Percentiles rank a stretch among this genome's conserved stretches.
Conservation (phyloP, 2,888 invertebrate species). For the Gnatocerus cornutus region DNA sequence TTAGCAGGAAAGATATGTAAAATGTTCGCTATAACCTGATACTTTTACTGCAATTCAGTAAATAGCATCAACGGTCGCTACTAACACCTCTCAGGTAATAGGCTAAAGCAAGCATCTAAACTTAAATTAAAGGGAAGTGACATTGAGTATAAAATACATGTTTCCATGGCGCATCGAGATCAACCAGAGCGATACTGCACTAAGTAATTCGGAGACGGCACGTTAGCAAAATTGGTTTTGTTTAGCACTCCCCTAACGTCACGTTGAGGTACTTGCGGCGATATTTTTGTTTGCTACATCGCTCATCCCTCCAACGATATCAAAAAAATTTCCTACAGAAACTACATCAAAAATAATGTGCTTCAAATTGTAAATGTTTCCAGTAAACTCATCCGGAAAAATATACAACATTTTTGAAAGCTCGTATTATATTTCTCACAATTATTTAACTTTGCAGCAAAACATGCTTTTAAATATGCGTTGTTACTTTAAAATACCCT, state of each 20-base stretch:
- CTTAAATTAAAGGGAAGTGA: conserved; percentile 47
- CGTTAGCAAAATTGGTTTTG: conserved; percentile 45
- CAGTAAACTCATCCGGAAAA: background rate
- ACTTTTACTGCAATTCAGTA: conserved; percentile 47
- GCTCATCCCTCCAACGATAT: conserved; percentile 18
- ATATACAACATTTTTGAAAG: conserved; percentile 34
- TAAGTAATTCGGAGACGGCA: conserved; percentile 45
- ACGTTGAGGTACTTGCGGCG: conserved; percentile 26
- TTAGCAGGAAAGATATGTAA: conserved; percentile 39
- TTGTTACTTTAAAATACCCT: conserved; percentile 42
- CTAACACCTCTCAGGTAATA: conserved; percentile 42
- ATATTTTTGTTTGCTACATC: conserved; percentile 42
- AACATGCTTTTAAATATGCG: conserved; percentile 44
- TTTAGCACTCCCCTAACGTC: conserved; percentile 35
- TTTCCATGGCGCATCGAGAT: conserved; percentile 43
- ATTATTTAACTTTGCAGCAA: conserved; percentile 39
- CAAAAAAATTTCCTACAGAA: conserved; percentile 23
- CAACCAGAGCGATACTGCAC: conserved; percentile 37
- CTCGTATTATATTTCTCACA: conserved; percentile 42
- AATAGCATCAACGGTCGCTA: conserved; percentile 38
- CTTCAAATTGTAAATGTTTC: background rate
- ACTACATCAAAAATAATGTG: background rate
- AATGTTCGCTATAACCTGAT: conserved; percentile 43
- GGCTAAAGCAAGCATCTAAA: conserved; percentile 40
- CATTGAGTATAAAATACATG: conserved; percentile 47